A percentile compares a stretch with the other conserved stretches of the same genome.
These are phyloP conservation scores for Porites divaricata DNA, from an alignment of 92 coral and sea anemone species.

Conservation along the genomic window DNA sequence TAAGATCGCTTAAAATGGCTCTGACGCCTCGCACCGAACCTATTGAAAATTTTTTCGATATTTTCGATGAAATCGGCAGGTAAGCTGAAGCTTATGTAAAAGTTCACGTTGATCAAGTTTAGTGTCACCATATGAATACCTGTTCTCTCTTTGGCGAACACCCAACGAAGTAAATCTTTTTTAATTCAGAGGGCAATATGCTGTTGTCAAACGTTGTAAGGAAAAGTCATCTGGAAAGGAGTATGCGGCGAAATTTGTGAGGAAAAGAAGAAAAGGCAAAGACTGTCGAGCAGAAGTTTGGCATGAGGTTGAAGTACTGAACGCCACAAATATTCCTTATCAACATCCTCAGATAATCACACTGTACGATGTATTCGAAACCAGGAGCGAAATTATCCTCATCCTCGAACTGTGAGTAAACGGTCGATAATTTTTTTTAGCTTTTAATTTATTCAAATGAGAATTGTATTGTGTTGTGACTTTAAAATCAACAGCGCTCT, in stretches of 20 bases:
- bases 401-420: conserved; percentile 82
- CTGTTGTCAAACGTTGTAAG: conserved; percentile 78
- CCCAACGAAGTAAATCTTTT: conserved; percentile 2
- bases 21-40: conserved; percentile 70
- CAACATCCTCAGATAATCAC: conserved; percentile 86
- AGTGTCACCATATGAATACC: conserved; percentile 9
- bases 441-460: conserved; percentile 8
- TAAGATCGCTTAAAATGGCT: conserved; percentile 43
- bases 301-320: conserved; percentile 92
- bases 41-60: conserved; percentile 82
- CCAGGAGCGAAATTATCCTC: conserved; percentile 82
- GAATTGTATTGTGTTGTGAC: conserved; percentile 8
- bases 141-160: background rate
- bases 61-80: conserved; percentile 88
- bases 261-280: conserved; percentile 89
- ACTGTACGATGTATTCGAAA: conserved; percentile 87
- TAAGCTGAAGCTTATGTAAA: conserved; percentile 2
- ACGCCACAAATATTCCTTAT: conserved; percentile 68
- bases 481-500: conserved; percentile 78
- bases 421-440: conserved; percentile 3
- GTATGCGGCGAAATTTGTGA: conserved; percentile 89
- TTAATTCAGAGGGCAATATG: conserved; percentile 80
- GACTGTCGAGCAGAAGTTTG: conserved; percentile 90
- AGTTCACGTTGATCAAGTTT: background rate
- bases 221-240: conserved; percentile 78